Conservation (phyloP, 37 sponge, comb jelly and placozoan species). For the Spongilla lacustris region DNA sequence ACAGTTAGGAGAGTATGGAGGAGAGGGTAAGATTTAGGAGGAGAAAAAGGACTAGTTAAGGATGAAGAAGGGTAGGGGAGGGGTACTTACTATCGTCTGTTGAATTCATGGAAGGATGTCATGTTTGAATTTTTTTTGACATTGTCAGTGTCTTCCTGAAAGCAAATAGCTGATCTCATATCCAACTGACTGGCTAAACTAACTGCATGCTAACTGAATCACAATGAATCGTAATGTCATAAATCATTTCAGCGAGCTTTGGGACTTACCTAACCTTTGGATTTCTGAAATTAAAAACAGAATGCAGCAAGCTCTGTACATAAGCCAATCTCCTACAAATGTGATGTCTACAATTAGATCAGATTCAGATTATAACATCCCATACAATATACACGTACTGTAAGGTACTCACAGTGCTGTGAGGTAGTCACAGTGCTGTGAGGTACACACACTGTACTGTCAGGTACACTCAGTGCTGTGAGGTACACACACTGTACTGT, state of each 20-base stretch:
- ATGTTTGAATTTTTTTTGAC: constrained; percentile 57
- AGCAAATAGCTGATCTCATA: constrained; percentile 29
- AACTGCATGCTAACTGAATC: background rate
- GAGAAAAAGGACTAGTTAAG: too few relatives aligned
- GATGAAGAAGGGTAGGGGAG: too few relatives aligned
- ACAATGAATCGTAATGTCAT: background rate
- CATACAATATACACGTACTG: too few relatives aligned
- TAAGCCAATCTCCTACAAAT: constrained; percentile 12
- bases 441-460: too few relatives aligned
- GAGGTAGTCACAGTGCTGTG: too few relatives aligned
- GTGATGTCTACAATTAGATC: background rate
- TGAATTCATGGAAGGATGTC: constrained; percentile 77
- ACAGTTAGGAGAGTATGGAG: too few relatives aligned
- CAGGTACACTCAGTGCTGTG: too few relatives aligned
- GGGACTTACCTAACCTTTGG: background rate
- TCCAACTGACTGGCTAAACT: background rate
- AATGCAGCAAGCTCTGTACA: constrained; percentile 10
- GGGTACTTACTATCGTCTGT: constrained; percentile 70
- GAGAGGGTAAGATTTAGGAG: too few relatives aligned
- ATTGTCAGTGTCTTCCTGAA: constrained; percentile 61
- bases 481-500: too few relatives aligned
- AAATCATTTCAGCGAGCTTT: background rate
- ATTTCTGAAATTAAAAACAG: background rate
- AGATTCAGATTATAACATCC: background rate
- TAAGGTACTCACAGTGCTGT: too few relatives aligned